Evolutionary conservation across 2,888 invertebrate species (phyloP).

Genomic region (Agonopterix subpropinquella): DNA sequence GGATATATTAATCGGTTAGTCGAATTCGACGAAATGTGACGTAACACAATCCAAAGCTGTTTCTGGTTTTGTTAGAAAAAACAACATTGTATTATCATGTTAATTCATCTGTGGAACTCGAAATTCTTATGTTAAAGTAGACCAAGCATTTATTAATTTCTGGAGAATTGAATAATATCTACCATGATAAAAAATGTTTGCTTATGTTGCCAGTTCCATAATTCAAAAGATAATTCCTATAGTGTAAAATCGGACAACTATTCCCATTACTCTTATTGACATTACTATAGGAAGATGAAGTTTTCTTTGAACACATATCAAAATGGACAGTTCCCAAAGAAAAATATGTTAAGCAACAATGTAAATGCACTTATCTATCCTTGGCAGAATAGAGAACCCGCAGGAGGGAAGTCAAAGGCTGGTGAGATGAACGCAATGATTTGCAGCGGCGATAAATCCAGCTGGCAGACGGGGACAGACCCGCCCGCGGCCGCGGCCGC

Average conservation of each 20-base stretch:
- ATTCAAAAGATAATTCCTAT: too few species aligned
- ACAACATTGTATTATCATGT: constrained; percentile 11
- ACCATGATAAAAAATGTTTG: too few species aligned
- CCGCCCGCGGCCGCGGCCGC: constrained; percentile 59
- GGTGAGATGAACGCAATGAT: constrained; percentile 57
- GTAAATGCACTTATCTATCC: background rate
- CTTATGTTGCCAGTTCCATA: too few species aligned
- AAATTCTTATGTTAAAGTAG: constrained; percentile 22
- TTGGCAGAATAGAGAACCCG: constrained; percentile 3
- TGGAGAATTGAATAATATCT: too few species aligned
- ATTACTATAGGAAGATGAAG: too few species aligned
- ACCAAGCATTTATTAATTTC: too few species aligned
- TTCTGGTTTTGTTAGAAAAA: constrained; percentile 12
- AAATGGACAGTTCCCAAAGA: too few species aligned
- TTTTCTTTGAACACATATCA: too few species aligned
- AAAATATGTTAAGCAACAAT: background rate
- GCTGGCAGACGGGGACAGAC: constrained; percentile 47
- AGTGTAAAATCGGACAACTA: too few species aligned
- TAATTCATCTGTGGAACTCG: constrained; percentile 17
- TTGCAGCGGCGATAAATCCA: constrained; percentile 59
- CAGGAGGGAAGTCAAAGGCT: constrained; percentile 23
- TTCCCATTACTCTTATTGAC: too few species aligned
- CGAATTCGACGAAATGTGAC: constrained; percentile 27
- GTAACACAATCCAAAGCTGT: constrained; percentile 15
- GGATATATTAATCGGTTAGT: constrained; percentile 26